Base-by-base conservation (phyloP, 2,888 invertebrate species). In the Chrysina gloriosa region DNA sequence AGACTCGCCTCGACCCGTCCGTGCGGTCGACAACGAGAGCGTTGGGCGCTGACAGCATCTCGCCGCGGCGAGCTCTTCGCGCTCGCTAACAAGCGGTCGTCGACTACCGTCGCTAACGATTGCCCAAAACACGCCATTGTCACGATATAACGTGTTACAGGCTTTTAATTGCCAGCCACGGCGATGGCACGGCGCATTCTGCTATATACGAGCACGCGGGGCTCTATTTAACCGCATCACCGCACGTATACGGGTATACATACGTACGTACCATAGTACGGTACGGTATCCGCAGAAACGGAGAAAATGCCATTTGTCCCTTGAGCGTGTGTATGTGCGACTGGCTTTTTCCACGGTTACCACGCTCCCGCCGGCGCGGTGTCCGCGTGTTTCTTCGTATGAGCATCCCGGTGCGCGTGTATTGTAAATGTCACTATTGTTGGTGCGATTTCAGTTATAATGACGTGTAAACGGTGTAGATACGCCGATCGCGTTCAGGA, bases 71-170 rank as follows among this genome's bases (percentile, higher is more conserved):
- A n/a, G 16, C 14, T 3, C 39, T 42, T 61, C 45, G 63, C 52
- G 47, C 56, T 63, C 50, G 58, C 58, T 61, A 61, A 61, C 58
- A 29, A 61, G 58, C 39, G 23, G 27, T 52, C 65, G 58, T 39
- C 42, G 58, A 61, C 58, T 61, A 61, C 58, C 50, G 58, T 48
- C 67, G 45, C 64, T 73, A 72, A 73, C 71, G 69, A 71, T 67
- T 70, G 69, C 70, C 71, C 63, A 73, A 72, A 73, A 71, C 73
- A 73, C 67, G 70, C 70, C 66, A 73, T 73, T 73, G 73, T 73
- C 68, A 67, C 48, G 34, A 48, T 71, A 65, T 70, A 70, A 69
- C 63, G 63, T 68, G 68, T 68, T 63, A 63, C 63, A 34, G 54
- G 25, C 66, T 67, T 69, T 64, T 73, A 73, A 73, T 73, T 73